A percentile compares a stretch with the other conserved stretches of the same genome.
phyloP scores from a whole-genome alignment of 2,797 vertebrate genomes.

The Arrhamphus sclerolepis region DNA sequence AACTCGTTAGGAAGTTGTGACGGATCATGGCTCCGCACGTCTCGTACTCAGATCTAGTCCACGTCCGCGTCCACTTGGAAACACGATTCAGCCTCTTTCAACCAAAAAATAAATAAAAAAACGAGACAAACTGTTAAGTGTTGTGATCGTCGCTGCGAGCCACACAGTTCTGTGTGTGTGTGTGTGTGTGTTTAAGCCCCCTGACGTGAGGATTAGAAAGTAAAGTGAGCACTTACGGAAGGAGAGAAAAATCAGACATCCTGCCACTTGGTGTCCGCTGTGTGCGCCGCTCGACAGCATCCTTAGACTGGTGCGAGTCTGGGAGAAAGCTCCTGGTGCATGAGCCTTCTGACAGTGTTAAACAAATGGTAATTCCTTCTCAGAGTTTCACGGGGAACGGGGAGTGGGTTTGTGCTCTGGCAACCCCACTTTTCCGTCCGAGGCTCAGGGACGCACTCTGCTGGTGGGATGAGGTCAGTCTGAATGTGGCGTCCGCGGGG shows the following conservation, averaged over 20 bases:
- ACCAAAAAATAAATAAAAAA: neutral
- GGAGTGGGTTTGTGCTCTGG: slow-evolving; percentile 56
- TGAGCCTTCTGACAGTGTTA: slow-evolving; percentile 52
- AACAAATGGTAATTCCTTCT: slow-evolving; percentile 44
- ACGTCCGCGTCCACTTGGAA: neutral
- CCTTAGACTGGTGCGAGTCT: slow-evolving; percentile 33
- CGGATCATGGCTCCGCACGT: slow-evolving; percentile 63
- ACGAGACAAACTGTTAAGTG: slow-evolving; percentile 26
- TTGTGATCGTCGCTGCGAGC: neutral
- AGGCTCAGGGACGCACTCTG: slow-evolving; percentile 77
- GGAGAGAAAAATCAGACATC: slow-evolving; percentile 65
- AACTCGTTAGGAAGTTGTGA: slow-evolving; percentile 72
- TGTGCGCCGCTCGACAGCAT: slow-evolving; percentile 66
- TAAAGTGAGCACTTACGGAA: slow-evolving; percentile 77
- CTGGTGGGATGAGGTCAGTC: slow-evolving; percentile 54
- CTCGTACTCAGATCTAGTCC: slow-evolving; percentile 17
- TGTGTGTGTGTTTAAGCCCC: slow-evolving; percentile 16
- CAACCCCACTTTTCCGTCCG: slow-evolving; percentile 31
- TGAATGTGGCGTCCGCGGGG: no score
- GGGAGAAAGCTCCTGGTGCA: slow-evolving; percentile 48
- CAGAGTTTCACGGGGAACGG: slow-evolving; percentile 55
- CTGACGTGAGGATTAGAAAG: slow-evolving; percentile 38
- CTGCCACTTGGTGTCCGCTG: slow-evolving; percentile 60
- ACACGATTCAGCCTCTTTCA: neutral
- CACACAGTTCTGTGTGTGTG: slow-evolving; percentile 14